Conservation (phyloP, 2,888 invertebrate genomes). For the Patella depressa region DNA sequence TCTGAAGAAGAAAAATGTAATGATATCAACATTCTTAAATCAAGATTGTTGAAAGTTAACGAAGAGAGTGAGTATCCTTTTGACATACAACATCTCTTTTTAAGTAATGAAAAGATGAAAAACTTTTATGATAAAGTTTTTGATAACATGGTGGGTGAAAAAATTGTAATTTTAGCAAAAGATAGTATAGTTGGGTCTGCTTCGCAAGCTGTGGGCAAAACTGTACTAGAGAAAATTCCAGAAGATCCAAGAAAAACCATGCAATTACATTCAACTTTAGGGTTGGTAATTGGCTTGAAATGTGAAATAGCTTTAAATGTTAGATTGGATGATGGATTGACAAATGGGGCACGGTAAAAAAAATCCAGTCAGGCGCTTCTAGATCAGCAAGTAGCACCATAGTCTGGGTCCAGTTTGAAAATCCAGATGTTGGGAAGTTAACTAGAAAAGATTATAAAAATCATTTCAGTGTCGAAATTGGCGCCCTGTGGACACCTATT, state of each 20-base stretch:
- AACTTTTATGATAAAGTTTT: background rate
- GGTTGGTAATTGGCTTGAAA: too few species aligned
- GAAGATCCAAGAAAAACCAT: too few species aligned
- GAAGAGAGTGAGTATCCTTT: background rate
- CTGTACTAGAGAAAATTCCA: too few species aligned
- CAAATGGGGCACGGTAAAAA: constrained; percentile 25
- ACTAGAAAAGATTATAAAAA: background rate
- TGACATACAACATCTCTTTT: background rate
- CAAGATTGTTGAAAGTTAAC: background rate
- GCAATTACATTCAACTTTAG: too few species aligned
- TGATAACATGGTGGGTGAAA: background rate
- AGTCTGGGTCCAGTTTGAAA: background rate
- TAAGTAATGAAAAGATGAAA: background rate
- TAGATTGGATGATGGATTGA: too few species aligned
- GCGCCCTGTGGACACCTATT: too few species aligned
- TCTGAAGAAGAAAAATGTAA: background rate
- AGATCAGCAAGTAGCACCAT: background rate
- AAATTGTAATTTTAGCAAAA: background rate
- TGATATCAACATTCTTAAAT: background rate
- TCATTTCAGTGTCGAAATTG: background rate
- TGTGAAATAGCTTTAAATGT: too few species aligned
- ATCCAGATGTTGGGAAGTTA: background rate
- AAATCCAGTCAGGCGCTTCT: too few species aligned
- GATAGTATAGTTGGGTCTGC: background rate
- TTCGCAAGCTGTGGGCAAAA: too few species aligned